Base-by-base conservation (phyloP, 2,797 vertebrate genomes). In the Adelosebastes latens region DNA sequence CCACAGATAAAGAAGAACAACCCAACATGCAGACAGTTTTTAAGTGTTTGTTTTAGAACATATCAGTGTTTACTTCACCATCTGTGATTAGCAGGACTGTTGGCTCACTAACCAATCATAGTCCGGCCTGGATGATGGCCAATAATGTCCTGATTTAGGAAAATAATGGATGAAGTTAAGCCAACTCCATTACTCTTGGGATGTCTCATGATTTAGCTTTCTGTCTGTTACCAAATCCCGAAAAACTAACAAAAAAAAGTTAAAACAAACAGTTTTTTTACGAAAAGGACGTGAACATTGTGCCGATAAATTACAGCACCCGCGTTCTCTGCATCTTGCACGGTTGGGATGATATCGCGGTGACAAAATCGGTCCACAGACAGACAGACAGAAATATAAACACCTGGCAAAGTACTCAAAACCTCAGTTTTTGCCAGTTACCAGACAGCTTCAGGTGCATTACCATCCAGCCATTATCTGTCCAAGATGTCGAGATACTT, bases 21-120 rank as follows among this genome's bases (percentile, higher is more conserved):
- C 22, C 29, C 32, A 42, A 67, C 6, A 31, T 2, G 16, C 12
- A 46, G 18, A 61, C 27, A 61, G 22, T 24, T 25, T 56, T 75
- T 14, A 12, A 52, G 31, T 34, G 34, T 73, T 73, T 63, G 34
- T 49, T 59, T 75, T 22, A 60, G 29, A 67, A 67, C 22, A 22
- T 53, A 18, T 56, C 39, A 34, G 62, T 70, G 60, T 34, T 59
- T 60, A 32, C 25, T 58, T 75, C 34, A 16, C 59, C 24, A 9
- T 65, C 11, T 24, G 6, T 69, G 25, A 80, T 69, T 42, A 73
- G 34, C 29, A 83, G 65, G 20, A 36, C 32, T 79, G 58, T 58
- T 64, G 42, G 10, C 25, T 75, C 29, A 58, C 24, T 25, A 36
- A 72, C 22, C 62, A 58, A 20, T 69, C 13, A 53, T 11, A 34